Evolutionary conservation across 1,140 invertebrate genomes (phyloP), one percentile per base, ranked within the genome.

Genomic region (Cotesia typhae): DNA sequence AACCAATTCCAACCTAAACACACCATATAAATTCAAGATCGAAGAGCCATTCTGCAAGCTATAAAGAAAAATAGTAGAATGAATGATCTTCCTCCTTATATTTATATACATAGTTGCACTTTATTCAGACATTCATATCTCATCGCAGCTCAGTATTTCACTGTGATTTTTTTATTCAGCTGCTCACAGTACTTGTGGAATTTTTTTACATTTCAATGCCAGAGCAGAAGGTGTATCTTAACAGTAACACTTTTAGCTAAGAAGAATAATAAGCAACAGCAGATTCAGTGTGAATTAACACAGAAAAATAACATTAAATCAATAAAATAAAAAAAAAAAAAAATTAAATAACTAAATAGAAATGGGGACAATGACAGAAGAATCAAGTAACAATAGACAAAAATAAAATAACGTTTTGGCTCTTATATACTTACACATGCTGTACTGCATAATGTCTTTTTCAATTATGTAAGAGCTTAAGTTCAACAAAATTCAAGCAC

Each of bases 1-100:
- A 85, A 85, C 83, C 84, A 85, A 85, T 85, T 85, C 81, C 76
- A 79, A 80, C 75, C 83, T 85, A 84, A 85, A 85, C 82, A 85
- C 78, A 77, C 83, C 81, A 85, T 85, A 85, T 85, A 85, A 85
- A 85, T 85, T 85, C 84, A 85, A 81, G 78, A 84, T 84, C 78
- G 80, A 75, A 60, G 77, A 75, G 79, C 81, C 79, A 82, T 85
- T 85, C 80, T 67, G 36, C 61, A 57, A 51, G 77, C 76, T 78
- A 72, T 47, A 47, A 47, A 47, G 41, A 47, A 47, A 47, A 47
- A 47, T 10, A 47, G 41, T 47, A 47, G 41, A 47, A 47, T 47
- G 41, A 47, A 47, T 47, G 41, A 47, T 47, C 41, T 47, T 47
- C 41, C 41, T 47, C 41, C 41, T 7, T 47, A 47, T 47, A 47